Conservation (phyloP, 2,888 invertebrate genomes). For the Drosophila incognita region DNA sequence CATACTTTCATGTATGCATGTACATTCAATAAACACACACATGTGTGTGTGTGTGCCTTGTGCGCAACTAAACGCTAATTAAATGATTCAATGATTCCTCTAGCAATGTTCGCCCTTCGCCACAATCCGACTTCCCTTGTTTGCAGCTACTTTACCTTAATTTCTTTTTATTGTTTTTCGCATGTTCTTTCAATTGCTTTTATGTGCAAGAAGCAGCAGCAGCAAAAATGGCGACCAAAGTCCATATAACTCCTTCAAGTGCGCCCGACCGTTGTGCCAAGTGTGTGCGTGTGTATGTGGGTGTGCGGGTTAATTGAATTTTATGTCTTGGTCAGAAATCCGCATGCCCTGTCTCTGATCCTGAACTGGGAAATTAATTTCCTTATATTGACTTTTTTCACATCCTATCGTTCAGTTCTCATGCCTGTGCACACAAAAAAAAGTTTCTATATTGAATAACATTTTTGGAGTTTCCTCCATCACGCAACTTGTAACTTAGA, state of each 20-base stretch:
- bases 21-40: constrained; percentile 59
- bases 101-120: constrained; percentile 27
- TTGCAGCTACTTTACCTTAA: constrained; percentile 76
- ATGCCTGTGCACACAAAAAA: constrained; percentile 2
- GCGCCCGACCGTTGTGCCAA: constrained; percentile 22
- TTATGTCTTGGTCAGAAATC: constrained; percentile 79
- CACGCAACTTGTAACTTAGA: not conserved
- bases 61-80: constrained; percentile 83
- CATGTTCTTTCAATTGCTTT: constrained; percentile 80
- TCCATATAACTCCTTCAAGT: constrained; percentile 66
- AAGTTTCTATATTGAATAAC: not conserved
- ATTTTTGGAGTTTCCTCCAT: not conserved
- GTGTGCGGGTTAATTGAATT: constrained; percentile 75
- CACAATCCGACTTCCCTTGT: constrained; percentile 12
- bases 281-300: constrained; percentile 26
- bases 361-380: constrained; percentile 72
- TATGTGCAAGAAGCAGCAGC: constrained; percentile 52
- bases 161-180: constrained; percentile 82
- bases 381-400: constrained; percentile 79
- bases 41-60: constrained; percentile 36
- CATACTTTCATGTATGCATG: constrained; percentile 23
- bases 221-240: constrained; percentile 52
- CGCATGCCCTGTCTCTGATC: constrained; percentile 31
- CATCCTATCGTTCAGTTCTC: constrained; percentile 13
- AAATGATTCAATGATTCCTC: constrained; percentile 84